Base-by-base conservation (phyloP, 2,797 vertebrate species). In the Capromys pilorides region DNA sequence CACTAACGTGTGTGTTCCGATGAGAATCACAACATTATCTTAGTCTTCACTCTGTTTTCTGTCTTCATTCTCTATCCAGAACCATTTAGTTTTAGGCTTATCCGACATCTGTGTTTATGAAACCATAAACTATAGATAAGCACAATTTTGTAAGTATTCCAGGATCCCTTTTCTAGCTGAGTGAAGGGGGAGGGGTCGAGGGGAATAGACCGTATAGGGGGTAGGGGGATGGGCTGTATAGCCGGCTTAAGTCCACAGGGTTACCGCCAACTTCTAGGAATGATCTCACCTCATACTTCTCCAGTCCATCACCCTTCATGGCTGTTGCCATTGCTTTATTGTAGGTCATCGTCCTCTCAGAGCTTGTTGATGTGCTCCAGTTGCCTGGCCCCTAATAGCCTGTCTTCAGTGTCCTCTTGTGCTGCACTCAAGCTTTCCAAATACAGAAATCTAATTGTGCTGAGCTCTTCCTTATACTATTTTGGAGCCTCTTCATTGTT, bases 41-140 rank as follows among this genome's bases (percentile, higher is more conserved):
- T 66, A 51, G 33, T 89, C 67, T 91, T 95, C 89, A 96, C 22
- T 85, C 62, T 64, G 28, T 84, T 87, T 96, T 91, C 78, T 90
- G 36, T 45, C 85, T 93, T 51, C 69, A 31, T 19, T 80, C 51
- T 95, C 61, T n/a, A 41, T 71, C 75, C 73, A 90, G 57, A 93
- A 89, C 51, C 69, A 77, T 88, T 93, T 94, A 57, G n/a, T 71
- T 95, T 95, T 88, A 45, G 39, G 49, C 54, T 85, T 89, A 87
- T 31, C 33, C 73, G 84, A 82, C 66, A 94, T 66, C 87, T 93
- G 62, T 92, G 71, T 84, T 91, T 90, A 95, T 26, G 22, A 21
- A 93, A 71, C 28, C n/a, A 81, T 81, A 71, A 96, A 92, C 73
- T 75, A 73, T 31, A 88, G 90, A 92, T 93, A 94, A 62, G 86